A percentile compares a stretch with the other conserved stretches of the same genome.
Conservation (phyloP, 1,140 invertebrate species). For the Pseudomyrmex sp. region DNA sequence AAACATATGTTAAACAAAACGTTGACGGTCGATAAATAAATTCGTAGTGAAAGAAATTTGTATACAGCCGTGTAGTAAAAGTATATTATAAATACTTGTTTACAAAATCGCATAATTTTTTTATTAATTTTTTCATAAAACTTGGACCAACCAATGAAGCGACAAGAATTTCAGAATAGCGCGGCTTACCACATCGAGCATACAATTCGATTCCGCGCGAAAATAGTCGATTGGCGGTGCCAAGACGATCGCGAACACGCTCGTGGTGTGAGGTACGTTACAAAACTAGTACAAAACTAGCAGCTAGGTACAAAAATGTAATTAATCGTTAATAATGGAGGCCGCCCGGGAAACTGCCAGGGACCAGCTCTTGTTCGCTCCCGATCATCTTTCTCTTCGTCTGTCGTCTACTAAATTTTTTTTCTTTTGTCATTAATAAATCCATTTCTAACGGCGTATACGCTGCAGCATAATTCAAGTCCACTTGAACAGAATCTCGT, state of each 20-base stretch:
- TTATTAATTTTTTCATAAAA: too few relatives aligned
- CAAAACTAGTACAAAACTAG: constrained; percentile 86
- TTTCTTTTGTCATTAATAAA: constrained; percentile 9
- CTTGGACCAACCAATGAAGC: too few relatives aligned
- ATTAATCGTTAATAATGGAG: constrained; percentile 82
- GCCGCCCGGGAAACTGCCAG: constrained; percentile 81
- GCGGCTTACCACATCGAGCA: constrained; percentile 52
- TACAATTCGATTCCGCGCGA: constrained; percentile 37
- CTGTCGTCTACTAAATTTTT: neutral
- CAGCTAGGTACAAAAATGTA: constrained; percentile 85
- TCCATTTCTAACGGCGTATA: constrained; percentile 5
- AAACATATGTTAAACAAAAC: neutral
- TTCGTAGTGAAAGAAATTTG: too few relatives aligned
- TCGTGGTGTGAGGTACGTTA: constrained; percentile 83
- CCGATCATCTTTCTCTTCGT: neutral
- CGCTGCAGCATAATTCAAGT: neutral
- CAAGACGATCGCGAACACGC: constrained; percentile 69
- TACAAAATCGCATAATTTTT: too few relatives aligned
- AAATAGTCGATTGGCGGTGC: constrained; percentile 53
- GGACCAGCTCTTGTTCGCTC: constrained; percentile 75
- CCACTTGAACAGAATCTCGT: constrained; percentile 29
- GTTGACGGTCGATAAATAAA: too few relatives aligned
- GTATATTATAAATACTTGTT: neutral
- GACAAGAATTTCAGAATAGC: neutral
- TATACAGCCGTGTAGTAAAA: neutral